Conservation (phyloP, 1,140 invertebrate species). For the Drosophila nebulosa region DNA sequence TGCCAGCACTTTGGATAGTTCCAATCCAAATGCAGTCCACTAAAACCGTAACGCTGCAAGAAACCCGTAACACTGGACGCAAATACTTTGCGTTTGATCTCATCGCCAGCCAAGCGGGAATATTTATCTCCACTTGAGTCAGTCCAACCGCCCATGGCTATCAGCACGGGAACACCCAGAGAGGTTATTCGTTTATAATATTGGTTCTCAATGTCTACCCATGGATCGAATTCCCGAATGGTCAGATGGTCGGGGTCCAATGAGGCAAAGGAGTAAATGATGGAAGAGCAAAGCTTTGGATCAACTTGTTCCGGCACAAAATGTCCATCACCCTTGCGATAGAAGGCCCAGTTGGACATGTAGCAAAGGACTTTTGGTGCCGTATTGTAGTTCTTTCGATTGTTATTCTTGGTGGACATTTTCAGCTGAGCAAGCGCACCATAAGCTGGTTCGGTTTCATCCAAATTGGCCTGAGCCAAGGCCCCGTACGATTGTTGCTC, state of each 20-base stretch:
- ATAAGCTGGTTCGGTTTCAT: conserved; percentile 29
- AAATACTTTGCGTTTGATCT: conserved; percentile 85
- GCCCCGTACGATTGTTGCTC: conserved; percentile 55
- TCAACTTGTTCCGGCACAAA: conserved; percentile 93
- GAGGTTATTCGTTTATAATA: conserved; percentile 80
- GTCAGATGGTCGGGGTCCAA: conserved; percentile 88
- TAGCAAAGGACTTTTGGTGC: conserved; percentile 88
- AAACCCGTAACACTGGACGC: conserved; percentile 86
- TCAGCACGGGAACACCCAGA: conserved; percentile 84
- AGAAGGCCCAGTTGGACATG: conserved; percentile 93
- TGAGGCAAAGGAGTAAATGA: conserved; percentile 95
- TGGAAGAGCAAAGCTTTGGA: conserved; percentile 90
- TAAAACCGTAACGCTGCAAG: conserved; percentile 88
- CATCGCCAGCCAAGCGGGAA: conserved; percentile 87
- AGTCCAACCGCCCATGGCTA: conserved; percentile 95
- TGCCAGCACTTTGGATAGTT: conserved; percentile 96
- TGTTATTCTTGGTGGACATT: neutral
- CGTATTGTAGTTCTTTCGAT: conserved; percentile 58
- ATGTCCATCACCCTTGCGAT: conserved; percentile 90
- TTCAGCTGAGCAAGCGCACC: conserved; percentile 54
- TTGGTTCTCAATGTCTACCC: conserved; percentile 93
- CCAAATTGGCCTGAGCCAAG: conserved; percentile 22
- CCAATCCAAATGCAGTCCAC: conserved; percentile 94
- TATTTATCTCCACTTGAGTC: conserved; percentile 93
- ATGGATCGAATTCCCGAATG: conserved; percentile 90